phyloP scores from a whole-genome alignment of 2,888 invertebrate species.

The Yponomeuta sedellus region DNA sequence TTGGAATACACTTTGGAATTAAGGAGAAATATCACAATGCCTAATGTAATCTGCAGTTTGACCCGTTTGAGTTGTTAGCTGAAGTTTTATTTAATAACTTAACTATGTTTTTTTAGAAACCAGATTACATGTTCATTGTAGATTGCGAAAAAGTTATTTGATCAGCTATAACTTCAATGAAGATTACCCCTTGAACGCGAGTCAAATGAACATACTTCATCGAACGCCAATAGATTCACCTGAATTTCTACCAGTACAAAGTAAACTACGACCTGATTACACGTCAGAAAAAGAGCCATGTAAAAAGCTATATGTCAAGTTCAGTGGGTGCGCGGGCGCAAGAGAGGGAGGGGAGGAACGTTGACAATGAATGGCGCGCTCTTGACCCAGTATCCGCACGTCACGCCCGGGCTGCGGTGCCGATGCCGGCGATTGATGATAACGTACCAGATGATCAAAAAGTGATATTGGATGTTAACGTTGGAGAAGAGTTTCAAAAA shows the following conservation, averaged over 20 bases:
- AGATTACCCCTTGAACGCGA: too few species aligned
- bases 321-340: conserved; percentile 61
- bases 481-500: too few species aligned
- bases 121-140: too few species aligned
- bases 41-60: not conserved
- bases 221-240: not conserved
- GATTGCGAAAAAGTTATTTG: too few species aligned
- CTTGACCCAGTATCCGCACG: conserved; percentile 71
- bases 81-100: not conserved
- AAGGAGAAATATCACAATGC: conserved; percentile 7
- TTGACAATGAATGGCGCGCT: conserved; percentile 75
- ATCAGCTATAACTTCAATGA: too few species aligned
- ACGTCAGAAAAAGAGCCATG: conserved; percentile 33
- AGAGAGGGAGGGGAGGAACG: conserved; percentile 30
- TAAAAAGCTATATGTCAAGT: conserved; percentile 65
- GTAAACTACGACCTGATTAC: conserved; percentile 12
- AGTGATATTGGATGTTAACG: not conserved
- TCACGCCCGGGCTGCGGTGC: conserved; percentile 42
- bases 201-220: too few species aligned
- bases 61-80: not conserved
- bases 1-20: conserved; percentile 24
- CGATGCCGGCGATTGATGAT: conserved; percentile 21
- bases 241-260: not conserved
- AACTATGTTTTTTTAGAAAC: too few species aligned
- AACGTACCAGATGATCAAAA: conserved; percentile 7